These are phyloP conservation scores for Acanthopagrus latus DNA, from an alignment of 2,797 vertebrate genomes.

Conservation along the genomic window DNA sequence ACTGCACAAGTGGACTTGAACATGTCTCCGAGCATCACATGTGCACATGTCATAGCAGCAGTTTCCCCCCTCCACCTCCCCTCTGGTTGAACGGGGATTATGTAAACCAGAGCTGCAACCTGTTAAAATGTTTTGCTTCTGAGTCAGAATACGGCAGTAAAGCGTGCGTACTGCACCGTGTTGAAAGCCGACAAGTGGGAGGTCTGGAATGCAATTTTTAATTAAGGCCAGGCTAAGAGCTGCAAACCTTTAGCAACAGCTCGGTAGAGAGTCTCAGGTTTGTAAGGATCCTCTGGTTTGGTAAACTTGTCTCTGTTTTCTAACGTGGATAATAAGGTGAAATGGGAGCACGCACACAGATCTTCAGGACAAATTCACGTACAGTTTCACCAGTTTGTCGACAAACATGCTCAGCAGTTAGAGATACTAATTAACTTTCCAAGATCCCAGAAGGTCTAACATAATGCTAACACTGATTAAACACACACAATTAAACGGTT, in stretches of 20 bases:
- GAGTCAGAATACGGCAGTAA: constrained; percentile 47
- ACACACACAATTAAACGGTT: not conserved
- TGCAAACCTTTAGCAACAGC: not conserved
- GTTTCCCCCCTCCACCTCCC: constrained; percentile 20
- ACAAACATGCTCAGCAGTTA: too few relatives aligned
- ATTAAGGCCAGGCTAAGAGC: constrained; percentile 56
- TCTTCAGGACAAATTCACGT: constrained; percentile 4
- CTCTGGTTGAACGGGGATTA: constrained; percentile 45
- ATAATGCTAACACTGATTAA: too few relatives aligned
- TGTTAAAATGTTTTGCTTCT: constrained; percentile 69
- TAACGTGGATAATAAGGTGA: too few relatives aligned
- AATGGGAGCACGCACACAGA: not conserved
- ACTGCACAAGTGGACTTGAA: constrained; percentile 16
- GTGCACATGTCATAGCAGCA: constrained; percentile 46
- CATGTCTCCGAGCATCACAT: constrained; percentile 25
- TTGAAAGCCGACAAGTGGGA: constrained; percentile 60
- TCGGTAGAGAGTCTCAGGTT: constrained; percentile 24
- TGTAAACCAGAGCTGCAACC: constrained; percentile 64
- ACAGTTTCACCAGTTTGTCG: too few relatives aligned
- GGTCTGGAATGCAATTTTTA: constrained; percentile 63
- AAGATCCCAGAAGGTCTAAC: too few relatives aligned
- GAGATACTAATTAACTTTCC: too few relatives aligned
- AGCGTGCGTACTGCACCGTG: constrained; percentile 37
- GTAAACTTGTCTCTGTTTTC: not conserved
- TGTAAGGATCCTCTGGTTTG: constrained; percentile 34